Percentiles rank a stretch among this genome's conserved stretches.
phyloP scores from a whole-genome alignment of 2,888 invertebrate species.

The Megastigmus dorsalis region DNA sequence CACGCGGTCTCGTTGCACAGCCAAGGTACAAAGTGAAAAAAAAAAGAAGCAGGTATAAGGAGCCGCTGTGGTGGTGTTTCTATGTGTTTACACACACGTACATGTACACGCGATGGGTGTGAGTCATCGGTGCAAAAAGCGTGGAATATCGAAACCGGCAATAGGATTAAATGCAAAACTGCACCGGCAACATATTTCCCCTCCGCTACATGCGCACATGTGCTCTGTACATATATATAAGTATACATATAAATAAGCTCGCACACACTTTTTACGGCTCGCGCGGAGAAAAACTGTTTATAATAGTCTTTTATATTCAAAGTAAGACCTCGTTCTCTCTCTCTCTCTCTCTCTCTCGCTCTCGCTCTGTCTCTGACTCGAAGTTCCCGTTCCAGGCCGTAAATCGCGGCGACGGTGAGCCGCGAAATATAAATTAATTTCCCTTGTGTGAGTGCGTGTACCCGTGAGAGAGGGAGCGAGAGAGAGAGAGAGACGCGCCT shows the following conservation, averaged over 20 bases:
- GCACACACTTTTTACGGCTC: constrained; percentile 51
- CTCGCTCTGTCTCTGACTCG: constrained; percentile 14
- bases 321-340: constrained; percentile 53
- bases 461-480: no score
- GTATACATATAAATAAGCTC: background rate
- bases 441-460: constrained; percentile 6
- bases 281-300: constrained; percentile 51
- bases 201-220: constrained; percentile 14
- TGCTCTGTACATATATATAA: background rate
- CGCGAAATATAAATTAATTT: constrained; percentile 54
- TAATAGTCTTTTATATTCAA: constrained; percentile 54
- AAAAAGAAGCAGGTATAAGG: no score
- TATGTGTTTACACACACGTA: constrained; percentile 38
- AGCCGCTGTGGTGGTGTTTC: constrained; percentile 32
- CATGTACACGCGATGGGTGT: background rate
- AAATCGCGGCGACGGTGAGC: constrained; percentile 53
- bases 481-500: no score
- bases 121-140: constrained; percentile 47
- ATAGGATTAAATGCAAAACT: constrained; percentile 50
- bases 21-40: constrained; percentile 14
- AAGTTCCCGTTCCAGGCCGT: constrained; percentile 51
- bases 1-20: background rate
- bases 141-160: constrained; percentile 45
- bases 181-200: constrained; percentile 41
- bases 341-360: constrained; percentile 19